A percentile compares a stretch with the other conserved stretches of the same genome.
Conservation (phyloP, 2,888 invertebrate species). For the Timema cristinae region DNA sequence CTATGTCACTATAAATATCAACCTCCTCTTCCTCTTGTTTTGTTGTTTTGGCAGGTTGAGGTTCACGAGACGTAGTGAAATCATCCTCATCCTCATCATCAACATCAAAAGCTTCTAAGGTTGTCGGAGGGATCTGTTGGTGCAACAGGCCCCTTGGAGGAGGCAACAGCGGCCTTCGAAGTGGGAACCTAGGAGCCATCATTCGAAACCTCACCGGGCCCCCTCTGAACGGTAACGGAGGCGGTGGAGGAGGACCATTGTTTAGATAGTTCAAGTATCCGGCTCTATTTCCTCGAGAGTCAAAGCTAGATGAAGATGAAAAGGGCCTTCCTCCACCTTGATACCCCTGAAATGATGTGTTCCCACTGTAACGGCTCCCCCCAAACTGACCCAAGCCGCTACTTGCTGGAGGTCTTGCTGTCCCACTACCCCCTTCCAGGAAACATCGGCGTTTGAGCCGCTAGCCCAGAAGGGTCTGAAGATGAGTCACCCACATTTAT, state of each 20-base stretch:
- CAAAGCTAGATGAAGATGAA: slow-evolving; percentile 35
- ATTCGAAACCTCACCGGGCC: slow-evolving; percentile 35
- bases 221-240: slow-evolving; percentile 27
- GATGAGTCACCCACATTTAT: slow-evolving; percentile 25
- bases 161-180: slow-evolving; percentile 21
- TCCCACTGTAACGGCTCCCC: slow-evolving; percentile 39
- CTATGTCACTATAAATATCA: slow-evolving; percentile 61
- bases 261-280: slow-evolving; percentile 31
- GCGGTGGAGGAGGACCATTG: slow-evolving; percentile 21
- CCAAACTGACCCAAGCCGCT: slow-evolving; percentile 34
- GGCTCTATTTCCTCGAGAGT: slow-evolving; percentile 41
- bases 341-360: slow-evolving; percentile 29
- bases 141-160: slow-evolving; percentile 4
- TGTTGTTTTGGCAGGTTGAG: not conserved
- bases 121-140: slow-evolving; percentile 25
- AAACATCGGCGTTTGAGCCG: slow-evolving; percentile 59
- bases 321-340: slow-evolving; percentile 21
- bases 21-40: slow-evolving; percentile 45
- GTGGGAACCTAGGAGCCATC: slow-evolving; percentile 28
- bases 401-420: slow-evolving; percentile 18
- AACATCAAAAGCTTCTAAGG: slow-evolving; percentile 28
- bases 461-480: slow-evolving; percentile 30
- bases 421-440: slow-evolving; percentile 49
- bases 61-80: slow-evolving; percentile 18
- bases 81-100: slow-evolving; percentile 21